These are phyloP conservation scores for Shargacucullia verbasci DNA, from an alignment of 2,888 invertebrate genomes.

Conservation along the genomic window DNA sequence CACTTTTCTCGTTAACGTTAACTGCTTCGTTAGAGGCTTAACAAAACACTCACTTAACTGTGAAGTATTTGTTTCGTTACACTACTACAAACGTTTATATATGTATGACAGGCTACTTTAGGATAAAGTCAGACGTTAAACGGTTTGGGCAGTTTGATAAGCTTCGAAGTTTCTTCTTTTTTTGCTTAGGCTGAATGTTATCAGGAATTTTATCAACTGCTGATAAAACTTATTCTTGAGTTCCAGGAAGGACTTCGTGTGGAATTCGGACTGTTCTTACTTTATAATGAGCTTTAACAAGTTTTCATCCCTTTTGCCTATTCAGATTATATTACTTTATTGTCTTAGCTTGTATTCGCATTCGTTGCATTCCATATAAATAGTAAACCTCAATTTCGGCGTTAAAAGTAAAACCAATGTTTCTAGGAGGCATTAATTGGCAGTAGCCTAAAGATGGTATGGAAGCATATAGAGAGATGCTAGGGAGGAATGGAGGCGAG, in stretches of 20 bases:
- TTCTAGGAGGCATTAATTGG: background rate
- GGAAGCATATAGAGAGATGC: constrained; percentile 25
- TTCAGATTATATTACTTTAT: constrained; percentile 1
- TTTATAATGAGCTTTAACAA: background rate
- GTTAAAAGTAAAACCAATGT: constrained; percentile 4
- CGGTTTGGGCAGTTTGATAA: constrained; percentile 44
- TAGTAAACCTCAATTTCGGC: too few species aligned
- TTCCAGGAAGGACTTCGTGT: constrained; percentile 6
- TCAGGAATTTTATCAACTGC: constrained; percentile 43
- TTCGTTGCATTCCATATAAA: too few species aligned
- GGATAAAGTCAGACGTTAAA: constrained; percentile 47
- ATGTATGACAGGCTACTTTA: constrained; percentile 32
- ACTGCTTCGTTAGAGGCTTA: constrained; percentile 74
- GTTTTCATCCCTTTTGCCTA: background rate
- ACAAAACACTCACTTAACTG: constrained; percentile 74
- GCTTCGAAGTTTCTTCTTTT: constrained; percentile 17
- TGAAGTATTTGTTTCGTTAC: constrained; percentile 71
- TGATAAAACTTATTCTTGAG: constrained; percentile 25
- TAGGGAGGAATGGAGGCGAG: constrained; percentile 55
- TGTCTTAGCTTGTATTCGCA: too few species aligned
- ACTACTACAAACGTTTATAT: constrained; percentile 47
- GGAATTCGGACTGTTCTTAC: background rate
- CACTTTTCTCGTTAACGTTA: constrained; percentile 83
- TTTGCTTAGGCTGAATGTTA: constrained; percentile 32
- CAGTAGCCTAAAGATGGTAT: constrained; percentile 11